Base-by-base conservation (phyloP, 2,113 vertebrate species). In the Chascanopsetta lugubris region DNA sequence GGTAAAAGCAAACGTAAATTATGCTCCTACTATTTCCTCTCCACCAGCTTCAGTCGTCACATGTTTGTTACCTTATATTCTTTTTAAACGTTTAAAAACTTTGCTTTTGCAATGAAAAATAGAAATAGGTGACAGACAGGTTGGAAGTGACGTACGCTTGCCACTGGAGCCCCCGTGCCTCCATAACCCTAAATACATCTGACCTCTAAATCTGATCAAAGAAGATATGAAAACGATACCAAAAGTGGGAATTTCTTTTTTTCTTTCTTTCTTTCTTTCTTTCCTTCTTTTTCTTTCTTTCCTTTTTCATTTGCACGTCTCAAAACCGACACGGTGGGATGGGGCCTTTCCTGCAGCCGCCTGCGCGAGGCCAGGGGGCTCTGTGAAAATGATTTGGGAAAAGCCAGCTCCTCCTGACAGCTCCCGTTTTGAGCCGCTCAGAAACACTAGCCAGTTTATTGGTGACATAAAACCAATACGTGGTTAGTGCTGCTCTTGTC, bases 321-420 rank as follows among this genome's bases (percentile, higher is more conserved):
- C 75, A 25, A n/a, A 70, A 71, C 55, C 72, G 40, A 72, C 54
- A 80, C 48, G 60, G 49, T 29, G 47, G 51, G 64, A 80, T 72
- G 61, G 64, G 67, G 56, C 58, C 46, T 75, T 76, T 85, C 67
- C 72, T 27, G 15, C 66, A 70, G 62, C 57, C 69, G 60, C 56
- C 26, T 7, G 27, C 72, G 56, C 48, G 42, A 65, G 84, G 81
- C 80, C 83, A 82, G 71, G 47, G n/a, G 62, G 80, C 68, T 86
- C 86, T 88, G 87, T 71, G 55, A 84, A 93, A 90, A 82, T 79
- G 45, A 88, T 91, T 91, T 87, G 83, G 83, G 79, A 80, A 83
- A 78, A 80, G 82, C 77, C 63, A 76, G 69, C 45, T 77, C 55
- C 78, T 80, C 75, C 69, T 77, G 84, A 91, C 79, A 80, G 83